A percentile compares a stretch with the other conserved stretches of the same genome.
phyloP scores from a whole-genome alignment of 2,888 invertebrate species.

The Copidosoma aretas region DNA sequence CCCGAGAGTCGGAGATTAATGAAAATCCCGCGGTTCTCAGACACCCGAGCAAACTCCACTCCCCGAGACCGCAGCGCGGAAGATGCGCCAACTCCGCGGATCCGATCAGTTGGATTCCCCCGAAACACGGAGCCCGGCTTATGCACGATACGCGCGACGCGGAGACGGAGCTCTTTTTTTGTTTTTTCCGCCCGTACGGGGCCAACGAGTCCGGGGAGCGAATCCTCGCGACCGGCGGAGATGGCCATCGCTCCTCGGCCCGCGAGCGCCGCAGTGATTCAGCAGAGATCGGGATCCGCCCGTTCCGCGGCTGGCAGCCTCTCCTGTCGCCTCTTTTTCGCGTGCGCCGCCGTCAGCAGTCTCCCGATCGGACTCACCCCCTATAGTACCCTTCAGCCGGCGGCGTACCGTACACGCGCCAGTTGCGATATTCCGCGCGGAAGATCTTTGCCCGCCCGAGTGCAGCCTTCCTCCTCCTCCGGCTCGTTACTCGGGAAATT shows the following conservation, averaged over 20 bases:
- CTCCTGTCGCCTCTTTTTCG: neutral
- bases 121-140: too few relatives aligned
- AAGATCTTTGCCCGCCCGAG: too few relatives aligned
- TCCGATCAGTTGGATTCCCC: too few relatives aligned
- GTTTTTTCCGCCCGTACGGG: too few relatives aligned
- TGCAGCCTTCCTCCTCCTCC: too few relatives aligned
- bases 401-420: too few relatives aligned
- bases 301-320: neutral
- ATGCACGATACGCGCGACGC: too few relatives aligned
- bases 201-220: neutral
- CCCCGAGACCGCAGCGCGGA: too few relatives aligned
- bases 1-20: slow-evolving; percentile 18
- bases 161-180: too few relatives aligned
- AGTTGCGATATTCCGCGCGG: too few relatives aligned
- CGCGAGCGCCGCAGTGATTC: slow-evolving; percentile 25
- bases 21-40: neutral
- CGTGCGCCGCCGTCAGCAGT: neutral
- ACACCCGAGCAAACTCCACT: neutral
- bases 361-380: neutral
- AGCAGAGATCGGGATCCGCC: slow-evolving; percentile 28
- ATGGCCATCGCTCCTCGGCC: neutral
- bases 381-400: too few relatives aligned
- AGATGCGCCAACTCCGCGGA: neutral
- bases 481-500: too few relatives aligned
- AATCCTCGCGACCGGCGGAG: neutral